A percentile compares a stretch with the other conserved stretches of the same genome.
Conservation (phyloP, 2,113 vertebrate species). For the Puntigrus tetrazona region DNA sequence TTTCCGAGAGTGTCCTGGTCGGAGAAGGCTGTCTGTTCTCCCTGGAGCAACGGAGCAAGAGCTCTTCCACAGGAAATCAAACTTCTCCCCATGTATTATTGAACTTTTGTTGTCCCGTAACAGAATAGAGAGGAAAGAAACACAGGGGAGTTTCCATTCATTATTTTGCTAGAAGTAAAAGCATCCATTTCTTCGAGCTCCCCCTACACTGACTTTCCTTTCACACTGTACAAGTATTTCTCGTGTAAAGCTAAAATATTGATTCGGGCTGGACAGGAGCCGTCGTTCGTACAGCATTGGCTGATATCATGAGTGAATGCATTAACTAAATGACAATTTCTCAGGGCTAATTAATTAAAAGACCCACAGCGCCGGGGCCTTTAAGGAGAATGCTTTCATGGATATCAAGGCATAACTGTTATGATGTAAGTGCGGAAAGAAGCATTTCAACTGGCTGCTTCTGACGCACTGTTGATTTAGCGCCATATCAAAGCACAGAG, state of each 20-base stretch:
- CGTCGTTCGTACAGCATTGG: not conserved
- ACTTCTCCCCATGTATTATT: constrained; percentile 71
- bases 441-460: not conserved
- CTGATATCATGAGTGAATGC: not conserved
- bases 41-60: constrained; percentile 35
- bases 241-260: not conserved
- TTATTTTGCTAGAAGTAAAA: constrained; percentile 39
- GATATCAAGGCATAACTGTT: not conserved
- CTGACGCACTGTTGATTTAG: not conserved
- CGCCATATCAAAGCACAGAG: not conserved
- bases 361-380: not conserved
- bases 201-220: not conserved
- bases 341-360: not conserved
- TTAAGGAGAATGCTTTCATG: constrained; percentile 8
- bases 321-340: constrained; percentile 3
- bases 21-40: constrained; percentile 26
- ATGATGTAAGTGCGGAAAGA: not conserved
- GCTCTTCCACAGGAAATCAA: constrained; percentile 31
- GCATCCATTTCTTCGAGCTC: constrained; percentile 4
- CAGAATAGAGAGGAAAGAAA: constrained; percentile 36
- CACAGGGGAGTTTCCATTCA: constrained; percentile 23
- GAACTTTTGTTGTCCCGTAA: constrained; percentile 65
- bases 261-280: not conserved
- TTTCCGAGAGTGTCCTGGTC: constrained; percentile 43
- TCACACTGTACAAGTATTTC: constrained; percentile 20